phyloP scores from a whole-genome alignment of 2,113 vertebrate species.

The Herpetotheres cachinnans region DNA sequence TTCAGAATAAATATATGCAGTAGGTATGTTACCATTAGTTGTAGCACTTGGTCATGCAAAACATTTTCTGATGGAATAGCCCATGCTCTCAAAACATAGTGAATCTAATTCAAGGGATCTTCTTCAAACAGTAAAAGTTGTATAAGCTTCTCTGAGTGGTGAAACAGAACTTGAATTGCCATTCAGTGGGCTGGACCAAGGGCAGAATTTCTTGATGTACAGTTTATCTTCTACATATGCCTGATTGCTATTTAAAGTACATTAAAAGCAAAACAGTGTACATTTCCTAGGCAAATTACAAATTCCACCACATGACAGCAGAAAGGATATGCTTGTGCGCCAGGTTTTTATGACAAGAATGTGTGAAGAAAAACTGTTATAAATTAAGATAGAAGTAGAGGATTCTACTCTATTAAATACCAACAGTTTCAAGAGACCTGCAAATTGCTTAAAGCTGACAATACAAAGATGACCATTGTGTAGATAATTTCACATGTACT shows the following conservation, averaged over 20 bases:
- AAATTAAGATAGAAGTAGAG: not conserved
- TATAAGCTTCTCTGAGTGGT: not conserved
- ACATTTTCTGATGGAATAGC: not conserved
- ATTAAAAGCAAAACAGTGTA: not conserved
- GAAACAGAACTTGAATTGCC: not conserved
- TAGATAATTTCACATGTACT: not conserved
- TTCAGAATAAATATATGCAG: not conserved
- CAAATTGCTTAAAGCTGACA: not conserved
- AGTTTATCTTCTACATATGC: not conserved
- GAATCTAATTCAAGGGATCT: not conserved
- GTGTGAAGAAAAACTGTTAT: not conserved
- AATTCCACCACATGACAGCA: not conserved
- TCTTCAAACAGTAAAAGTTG: not conserved
- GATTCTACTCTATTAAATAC: not conserved
- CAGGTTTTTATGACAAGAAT: not conserved
- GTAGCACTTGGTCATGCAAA: not conserved
- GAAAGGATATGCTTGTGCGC: not conserved
- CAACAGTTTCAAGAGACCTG: not conserved
- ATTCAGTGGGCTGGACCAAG: not conserved
- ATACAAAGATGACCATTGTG: not conserved
- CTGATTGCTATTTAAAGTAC: not conserved
- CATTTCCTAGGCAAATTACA: not conserved
- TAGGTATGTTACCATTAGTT: not conserved
- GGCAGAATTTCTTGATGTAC: not conserved
- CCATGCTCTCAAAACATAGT: not conserved